Evolutionary conservation across 2,888 invertebrate genomes (phyloP).

Genomic region (Slavum lentiscoides): DNA sequence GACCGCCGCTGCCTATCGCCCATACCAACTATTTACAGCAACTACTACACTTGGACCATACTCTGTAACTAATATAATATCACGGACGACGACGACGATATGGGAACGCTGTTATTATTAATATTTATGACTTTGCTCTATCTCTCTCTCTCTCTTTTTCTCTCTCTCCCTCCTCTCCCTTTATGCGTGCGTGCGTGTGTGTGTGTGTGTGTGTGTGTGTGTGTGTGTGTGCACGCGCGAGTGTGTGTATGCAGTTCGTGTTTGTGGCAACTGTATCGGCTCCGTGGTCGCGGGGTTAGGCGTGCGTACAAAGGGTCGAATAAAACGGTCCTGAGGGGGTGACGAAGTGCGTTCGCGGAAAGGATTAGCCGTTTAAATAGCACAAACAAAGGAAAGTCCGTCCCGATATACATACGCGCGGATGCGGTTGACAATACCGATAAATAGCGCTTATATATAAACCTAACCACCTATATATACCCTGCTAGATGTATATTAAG

Average conservation of each 20-base stretch:
- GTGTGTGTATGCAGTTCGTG: too few relatives aligned
- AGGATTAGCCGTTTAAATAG: slow-evolving; percentile 46
- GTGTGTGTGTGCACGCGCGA: too few relatives aligned
- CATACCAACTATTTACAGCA: not conserved
- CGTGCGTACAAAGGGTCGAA: not conserved
- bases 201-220: too few relatives aligned
- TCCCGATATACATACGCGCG: not conserved
- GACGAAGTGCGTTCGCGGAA: slow-evolving; percentile 8
- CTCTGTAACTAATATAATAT: not conserved
- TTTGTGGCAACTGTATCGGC: too few relatives aligned
- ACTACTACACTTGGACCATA: not conserved
- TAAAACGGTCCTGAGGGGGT: not conserved
- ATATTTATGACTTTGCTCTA: slow-evolving; percentile 15
- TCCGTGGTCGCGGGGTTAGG: not conserved
- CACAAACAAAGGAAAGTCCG: slow-evolving; percentile 17
- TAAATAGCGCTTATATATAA: not conserved
- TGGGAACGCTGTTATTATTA: slow-evolving; percentile 28
- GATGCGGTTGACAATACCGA: not conserved
- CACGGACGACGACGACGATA: not conserved
- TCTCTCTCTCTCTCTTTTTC: not conserved
- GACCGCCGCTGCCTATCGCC: not conserved
- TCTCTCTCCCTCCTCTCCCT: not conserved
- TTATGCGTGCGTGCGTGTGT: too few relatives aligned
- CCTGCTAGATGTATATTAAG: not conserved
- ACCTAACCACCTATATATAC: not conserved